Evolutionary conservation across 2,888 invertebrate genomes (phyloP), one percentile per base, ranked within the genome.

Genomic region (Aleiodes testaceus): DNA sequence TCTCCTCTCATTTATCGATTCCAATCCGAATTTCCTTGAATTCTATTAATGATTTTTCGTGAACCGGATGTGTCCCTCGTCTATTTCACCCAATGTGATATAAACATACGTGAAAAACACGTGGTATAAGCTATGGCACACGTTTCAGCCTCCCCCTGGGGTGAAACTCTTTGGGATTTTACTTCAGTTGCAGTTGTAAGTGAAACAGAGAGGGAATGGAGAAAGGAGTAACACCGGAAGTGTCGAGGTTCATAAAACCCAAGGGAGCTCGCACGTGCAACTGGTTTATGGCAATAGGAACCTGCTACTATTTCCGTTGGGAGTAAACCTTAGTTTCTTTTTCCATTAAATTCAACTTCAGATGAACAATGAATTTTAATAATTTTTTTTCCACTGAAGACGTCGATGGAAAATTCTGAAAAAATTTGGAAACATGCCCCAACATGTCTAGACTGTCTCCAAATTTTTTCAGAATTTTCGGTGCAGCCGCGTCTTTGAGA

Each of bases 151-250:
- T 59, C 36, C 14, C 42, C 18, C 42, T 4, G 18, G 42, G 59
- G 36, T 11, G 36, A 2, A 5, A 36, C 36, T 36, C 14, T 16
- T 36, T 36, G 26, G 30, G 53, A 18, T 55, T 55, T 42, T 18
- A 42, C 42, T 36, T 42, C 18, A 59, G 42, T 36, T 59, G 59
- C 59, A 59, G 59, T 59, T 55, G 55, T 55, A 6, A 55, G 55
- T 55, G n/a, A 55, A 47, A 47, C 36, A 55, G 49, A 47, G 26
- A 30, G 49, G 66, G 66, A 75, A 68, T 67, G 36, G 42, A 26
- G 14, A 63, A 63, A 63, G 66, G 70, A 50, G 65, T 64, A 64
- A 73, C 67, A 75, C 73, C 77, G 77, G 77, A 77, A 75, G 75
- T 69, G 74, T 73, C 77, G 64, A 64, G 72, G 67, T 72, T 72